phyloP scores from a whole-genome alignment of 2,888 invertebrate species.

The Leucania comma region DNA sequence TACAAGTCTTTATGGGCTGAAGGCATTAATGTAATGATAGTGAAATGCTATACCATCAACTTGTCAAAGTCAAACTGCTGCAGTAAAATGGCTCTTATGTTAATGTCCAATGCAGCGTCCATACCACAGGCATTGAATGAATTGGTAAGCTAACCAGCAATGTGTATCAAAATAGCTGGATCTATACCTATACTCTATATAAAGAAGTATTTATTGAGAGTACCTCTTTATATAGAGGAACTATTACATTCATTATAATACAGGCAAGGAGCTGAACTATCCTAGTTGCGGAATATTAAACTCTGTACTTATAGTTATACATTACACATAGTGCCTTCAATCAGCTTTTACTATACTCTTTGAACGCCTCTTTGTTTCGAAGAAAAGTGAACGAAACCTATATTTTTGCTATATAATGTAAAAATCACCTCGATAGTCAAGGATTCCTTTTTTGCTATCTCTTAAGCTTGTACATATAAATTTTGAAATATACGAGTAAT shows the following conservation, averaged over 20 bases:
- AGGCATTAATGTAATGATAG: slow-evolving; percentile 28
- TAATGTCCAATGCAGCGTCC: not conserved
- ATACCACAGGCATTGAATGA: not conserved
- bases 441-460: too few species aligned
- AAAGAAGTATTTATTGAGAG: too few species aligned
- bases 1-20: slow-evolving; percentile 4
- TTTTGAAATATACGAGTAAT: not conserved
- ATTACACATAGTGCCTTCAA: slow-evolving; percentile 9
- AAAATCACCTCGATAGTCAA: too few species aligned
- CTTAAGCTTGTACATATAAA: not conserved
- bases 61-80: slow-evolving; percentile 14
- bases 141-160: slow-evolving; percentile 1
- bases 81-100: not conserved
- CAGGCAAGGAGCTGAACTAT: slow-evolving; percentile 1
- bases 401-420: too few species aligned
- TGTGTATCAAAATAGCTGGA: not conserved
- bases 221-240: not conserved
- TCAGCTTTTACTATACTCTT: too few species aligned
- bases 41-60: slow-evolving; percentile 16
- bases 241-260: slow-evolving; percentile 11
- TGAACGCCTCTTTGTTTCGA: too few species aligned
- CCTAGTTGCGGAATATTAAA: slow-evolving; percentile 12
- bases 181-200: not conserved
- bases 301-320: not conserved
- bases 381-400: too few species aligned